Evolutionary conservation across 2,888 invertebrate species (phyloP).

Genomic region (Panopea generosa): DNA sequence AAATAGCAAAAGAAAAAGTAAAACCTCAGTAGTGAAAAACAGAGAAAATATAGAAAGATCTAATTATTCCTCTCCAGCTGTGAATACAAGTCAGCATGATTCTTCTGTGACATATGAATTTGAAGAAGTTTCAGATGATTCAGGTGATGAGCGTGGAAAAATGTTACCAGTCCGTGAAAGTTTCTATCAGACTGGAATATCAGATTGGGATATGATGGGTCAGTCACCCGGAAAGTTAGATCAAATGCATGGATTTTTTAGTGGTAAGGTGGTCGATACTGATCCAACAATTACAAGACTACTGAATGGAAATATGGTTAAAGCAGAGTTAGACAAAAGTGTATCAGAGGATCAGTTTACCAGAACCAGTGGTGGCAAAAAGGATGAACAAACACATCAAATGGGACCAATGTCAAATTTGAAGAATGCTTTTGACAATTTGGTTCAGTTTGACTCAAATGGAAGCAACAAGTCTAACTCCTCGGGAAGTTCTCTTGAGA

Average conservation of each 20-base stretch:
- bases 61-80: not conserved
- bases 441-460: conserved; percentile 11
- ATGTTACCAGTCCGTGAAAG: conserved; percentile 20
- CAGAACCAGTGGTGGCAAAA: conserved; percentile 3
- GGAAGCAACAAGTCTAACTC: conserved; percentile 7
- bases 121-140: conserved; percentile 29
- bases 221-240: conserved; percentile 47
- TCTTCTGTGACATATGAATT: conserved; percentile 35
- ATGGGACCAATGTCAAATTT: conserved; percentile 1
- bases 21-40: conserved; percentile 5
- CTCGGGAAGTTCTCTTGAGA: not conserved
- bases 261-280: conserved; percentile 31
- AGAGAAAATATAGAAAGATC: not conserved
- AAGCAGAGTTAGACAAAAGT: conserved; percentile 38
- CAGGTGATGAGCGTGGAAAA: conserved; percentile 37
- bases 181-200: conserved; percentile 26
- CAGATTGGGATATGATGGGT: conserved; percentile 30
- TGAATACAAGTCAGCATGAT: too few relatives aligned
- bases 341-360: conserved; percentile 8
- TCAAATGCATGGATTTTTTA: conserved; percentile 55
- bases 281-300: conserved; percentile 49
- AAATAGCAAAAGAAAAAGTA: conserved; percentile 22
- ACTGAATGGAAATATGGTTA: conserved; percentile 41
- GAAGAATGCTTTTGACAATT: conserved; percentile 23
- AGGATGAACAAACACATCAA: conserved; percentile 5